These are phyloP conservation scores for Silurus asotus DNA, from an alignment of 2,113 vertebrate species.

Conservation along the genomic window DNA sequence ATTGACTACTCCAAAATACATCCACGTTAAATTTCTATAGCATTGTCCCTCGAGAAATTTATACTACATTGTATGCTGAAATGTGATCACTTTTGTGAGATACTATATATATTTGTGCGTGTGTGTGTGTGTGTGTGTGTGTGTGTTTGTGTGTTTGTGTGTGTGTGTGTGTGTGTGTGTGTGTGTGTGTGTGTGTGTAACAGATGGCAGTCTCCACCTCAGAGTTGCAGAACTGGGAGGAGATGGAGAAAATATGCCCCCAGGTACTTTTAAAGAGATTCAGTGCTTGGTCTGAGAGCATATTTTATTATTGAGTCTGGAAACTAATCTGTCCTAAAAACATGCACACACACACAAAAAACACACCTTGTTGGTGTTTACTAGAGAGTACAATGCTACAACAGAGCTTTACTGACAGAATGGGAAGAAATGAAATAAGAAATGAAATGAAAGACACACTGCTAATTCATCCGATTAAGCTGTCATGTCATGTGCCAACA, in stretches of 20 bases:
- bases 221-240: constrained; percentile 44
- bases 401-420: neutral
- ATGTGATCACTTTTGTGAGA: no score
- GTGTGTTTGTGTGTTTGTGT: no score
- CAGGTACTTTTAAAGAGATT: constrained; percentile 59
- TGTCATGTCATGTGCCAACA: neutral
- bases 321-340: constrained; percentile 51
- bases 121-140: no score
- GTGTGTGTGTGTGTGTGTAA: constrained; percentile 42
- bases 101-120: no score
- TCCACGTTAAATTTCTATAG: no score
- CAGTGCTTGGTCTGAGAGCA: constrained; percentile 55
- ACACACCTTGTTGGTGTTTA: neutral
- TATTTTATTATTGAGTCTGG: constrained; percentile 62
- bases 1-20: no score
- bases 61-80: no score
- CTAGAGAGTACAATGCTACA: neutral
- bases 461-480: neutral
- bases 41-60: no score
- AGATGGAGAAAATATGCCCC: constrained; percentile 53
- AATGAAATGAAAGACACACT: neutral
- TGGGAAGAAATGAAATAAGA: neutral
- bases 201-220: constrained; percentile 52
- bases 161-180: constrained; percentile 27
- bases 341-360: constrained; percentile 25